A percentile compares a stretch with the other conserved stretches of the same genome.
Evolutionary conservation across 2,113 vertebrate genomes (phyloP).

Genomic region (Pelecanoides urinatrix): DNA sequence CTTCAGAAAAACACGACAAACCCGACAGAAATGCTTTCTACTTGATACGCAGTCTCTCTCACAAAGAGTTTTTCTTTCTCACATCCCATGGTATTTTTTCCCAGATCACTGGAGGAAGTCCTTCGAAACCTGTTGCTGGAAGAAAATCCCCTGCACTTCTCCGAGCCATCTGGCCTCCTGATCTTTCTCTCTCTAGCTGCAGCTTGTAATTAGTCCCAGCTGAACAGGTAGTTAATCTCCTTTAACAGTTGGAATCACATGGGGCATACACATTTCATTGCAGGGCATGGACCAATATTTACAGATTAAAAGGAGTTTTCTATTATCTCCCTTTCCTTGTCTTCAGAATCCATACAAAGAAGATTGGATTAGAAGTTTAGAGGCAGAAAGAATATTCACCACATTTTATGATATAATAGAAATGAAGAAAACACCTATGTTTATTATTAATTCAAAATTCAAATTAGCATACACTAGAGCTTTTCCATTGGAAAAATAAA

Average conservation of each 20-base stretch:
- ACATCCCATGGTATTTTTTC: not conserved
- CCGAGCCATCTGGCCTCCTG: not conserved
- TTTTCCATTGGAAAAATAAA: not conserved
- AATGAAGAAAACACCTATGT: not conserved
- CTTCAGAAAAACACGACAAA: not conserved
- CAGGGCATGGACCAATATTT: not conserved
- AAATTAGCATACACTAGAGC: not conserved
- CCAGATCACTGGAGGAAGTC: not conserved
- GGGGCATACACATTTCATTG: not conserved
- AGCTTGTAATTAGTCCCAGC: constrained; percentile 35
- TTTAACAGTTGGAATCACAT: not conserved
- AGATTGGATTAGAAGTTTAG: not conserved
- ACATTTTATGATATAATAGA: not conserved
- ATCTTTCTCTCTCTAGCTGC: not conserved
- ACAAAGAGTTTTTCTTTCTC: not conserved
- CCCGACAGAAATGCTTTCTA: not conserved
- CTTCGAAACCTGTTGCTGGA: not conserved
- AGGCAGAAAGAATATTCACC: not conserved
- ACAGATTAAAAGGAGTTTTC: not conserved
- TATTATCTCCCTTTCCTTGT: not conserved
- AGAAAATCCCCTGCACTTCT: not conserved
- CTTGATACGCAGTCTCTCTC: not conserved
- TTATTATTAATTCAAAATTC: not conserved
- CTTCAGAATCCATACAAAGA: not conserved
- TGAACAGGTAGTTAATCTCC: constrained; percentile 6